phyloP scores from a whole-genome alignment of 2,888 invertebrate species.

The Balanococcus diminutus region DNA sequence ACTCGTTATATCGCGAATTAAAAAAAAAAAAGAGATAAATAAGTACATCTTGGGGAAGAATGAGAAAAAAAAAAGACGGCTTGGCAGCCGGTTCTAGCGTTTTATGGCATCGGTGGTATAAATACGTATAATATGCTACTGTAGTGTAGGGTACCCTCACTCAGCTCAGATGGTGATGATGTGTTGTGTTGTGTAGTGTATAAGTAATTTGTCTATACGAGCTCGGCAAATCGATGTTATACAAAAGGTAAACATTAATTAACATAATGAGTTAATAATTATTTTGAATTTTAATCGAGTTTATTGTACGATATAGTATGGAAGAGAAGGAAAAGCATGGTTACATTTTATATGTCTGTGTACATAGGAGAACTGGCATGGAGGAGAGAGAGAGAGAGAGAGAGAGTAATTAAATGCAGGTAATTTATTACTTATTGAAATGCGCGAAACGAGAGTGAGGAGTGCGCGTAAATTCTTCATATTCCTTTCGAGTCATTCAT shows the following conservation, averaged over 20 bases:
- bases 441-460: conserved; percentile 35
- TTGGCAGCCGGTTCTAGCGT: neutral
- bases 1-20: neutral
- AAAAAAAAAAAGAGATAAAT: neutral
- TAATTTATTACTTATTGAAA: conserved; percentile 55
- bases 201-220: conserved; percentile 37
- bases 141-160: conserved; percentile 8
- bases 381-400: too few species aligned
- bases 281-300: conserved; percentile 43
- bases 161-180: neutral
- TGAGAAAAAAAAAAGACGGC: neutral
- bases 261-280: conserved; percentile 51
- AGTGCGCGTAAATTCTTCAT: conserved; percentile 21
- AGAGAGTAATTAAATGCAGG: conserved; percentile 43
- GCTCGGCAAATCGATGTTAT: conserved; percentile 17
- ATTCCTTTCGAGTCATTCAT: conserved; percentile 40
- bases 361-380: neutral
- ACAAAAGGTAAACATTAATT: conserved; percentile 51
- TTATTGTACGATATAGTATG: neutral
- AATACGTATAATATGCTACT: neutral
- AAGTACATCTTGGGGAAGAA: neutral
- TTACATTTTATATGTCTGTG: neutral
- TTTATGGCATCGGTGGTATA: neutral
- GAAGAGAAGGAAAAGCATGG: neutral
- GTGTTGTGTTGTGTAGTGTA: neutral